Percentiles rank a stretch among this genome's conserved stretches.
phyloP scores from a whole-genome alignment of 2,888 invertebrate species.

The Barypeithes pellucidus region DNA sequence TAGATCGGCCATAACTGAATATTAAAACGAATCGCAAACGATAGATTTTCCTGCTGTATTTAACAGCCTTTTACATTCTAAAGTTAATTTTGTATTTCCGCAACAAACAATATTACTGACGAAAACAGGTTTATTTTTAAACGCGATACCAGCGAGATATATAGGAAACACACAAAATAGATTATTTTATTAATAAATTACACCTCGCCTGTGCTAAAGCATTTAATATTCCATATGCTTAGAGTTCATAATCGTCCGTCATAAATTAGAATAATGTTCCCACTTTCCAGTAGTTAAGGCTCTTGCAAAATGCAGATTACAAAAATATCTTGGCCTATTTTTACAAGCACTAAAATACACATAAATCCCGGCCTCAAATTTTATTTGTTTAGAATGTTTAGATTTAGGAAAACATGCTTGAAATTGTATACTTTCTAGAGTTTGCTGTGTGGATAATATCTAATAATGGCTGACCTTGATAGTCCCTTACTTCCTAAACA shows the following conservation, averaged over 20 bases:
- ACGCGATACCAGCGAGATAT: slow-evolving; percentile 3
- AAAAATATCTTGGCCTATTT: slow-evolving; percentile 6
- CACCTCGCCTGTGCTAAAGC: background rate
- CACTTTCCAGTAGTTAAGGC: background rate
- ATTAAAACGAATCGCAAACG: slow-evolving; percentile 16
- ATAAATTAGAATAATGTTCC: no score
- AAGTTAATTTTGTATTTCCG: slow-evolving; percentile 21
- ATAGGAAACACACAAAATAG: background rate
- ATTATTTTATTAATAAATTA: slow-evolving; percentile 11
- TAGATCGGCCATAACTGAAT: slow-evolving; percentile 8
- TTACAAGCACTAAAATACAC: background rate
- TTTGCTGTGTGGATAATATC: slow-evolving; percentile 16
- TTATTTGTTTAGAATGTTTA: slow-evolving; percentile 18
- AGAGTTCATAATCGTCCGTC: background rate
- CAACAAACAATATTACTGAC: slow-evolving; percentile 17
- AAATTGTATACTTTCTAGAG: slow-evolving; percentile 19
- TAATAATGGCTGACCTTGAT: slow-evolving; percentile 18
- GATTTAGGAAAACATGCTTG: background rate
- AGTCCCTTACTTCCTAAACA: slow-evolving; percentile 2
- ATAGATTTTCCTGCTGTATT: slow-evolving; percentile 7
- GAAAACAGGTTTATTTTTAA: slow-evolving; percentile 38
- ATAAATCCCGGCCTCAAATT: background rate
- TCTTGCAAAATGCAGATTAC: background rate
- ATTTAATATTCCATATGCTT: background rate
- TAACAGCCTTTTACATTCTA: slow-evolving; percentile 20